A percentile compares a stretch with the other conserved stretches of the same genome.
Conservation (phyloP, 2,113 vertebrate genomes). For the Telmatochromis sp. region DNA sequence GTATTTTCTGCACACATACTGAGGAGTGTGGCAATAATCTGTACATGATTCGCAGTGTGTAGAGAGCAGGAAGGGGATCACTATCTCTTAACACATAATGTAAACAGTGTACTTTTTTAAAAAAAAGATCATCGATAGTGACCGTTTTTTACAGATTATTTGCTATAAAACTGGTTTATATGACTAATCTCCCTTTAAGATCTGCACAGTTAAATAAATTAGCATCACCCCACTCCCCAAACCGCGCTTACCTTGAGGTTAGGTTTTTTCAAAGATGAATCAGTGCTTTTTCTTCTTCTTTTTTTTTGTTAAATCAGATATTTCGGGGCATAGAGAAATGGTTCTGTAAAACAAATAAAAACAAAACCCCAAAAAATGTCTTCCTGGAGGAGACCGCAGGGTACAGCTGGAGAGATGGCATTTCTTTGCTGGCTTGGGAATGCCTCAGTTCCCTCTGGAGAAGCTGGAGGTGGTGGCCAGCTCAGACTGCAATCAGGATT, state of each 20-base stretch:
- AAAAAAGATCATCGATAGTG: background rate
- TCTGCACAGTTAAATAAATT: background rate
- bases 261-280: background rate
- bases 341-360: background rate
- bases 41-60: background rate
- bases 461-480: background rate
- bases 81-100: background rate
- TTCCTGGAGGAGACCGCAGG: background rate
- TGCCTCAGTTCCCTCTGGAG: background rate
- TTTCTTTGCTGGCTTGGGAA: background rate
- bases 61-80: background rate
- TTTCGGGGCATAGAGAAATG: background rate
- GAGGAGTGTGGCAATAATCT: background rate
- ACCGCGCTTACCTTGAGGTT: fast-evolving
- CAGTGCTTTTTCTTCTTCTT: fast-evolving
- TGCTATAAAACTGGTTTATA: background rate
- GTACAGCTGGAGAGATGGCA: background rate
- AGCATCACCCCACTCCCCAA: background rate
- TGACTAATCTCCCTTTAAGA: background rate
- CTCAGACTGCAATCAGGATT: background rate
- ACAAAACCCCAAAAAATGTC: fast-evolving
- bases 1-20: background rate
- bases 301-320: background rate
- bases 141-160: background rate
- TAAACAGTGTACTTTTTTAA: background rate